Evolutionary conservation across 1,140 invertebrate species (phyloP).

Genomic region (Psilanteris sp.): DNA sequence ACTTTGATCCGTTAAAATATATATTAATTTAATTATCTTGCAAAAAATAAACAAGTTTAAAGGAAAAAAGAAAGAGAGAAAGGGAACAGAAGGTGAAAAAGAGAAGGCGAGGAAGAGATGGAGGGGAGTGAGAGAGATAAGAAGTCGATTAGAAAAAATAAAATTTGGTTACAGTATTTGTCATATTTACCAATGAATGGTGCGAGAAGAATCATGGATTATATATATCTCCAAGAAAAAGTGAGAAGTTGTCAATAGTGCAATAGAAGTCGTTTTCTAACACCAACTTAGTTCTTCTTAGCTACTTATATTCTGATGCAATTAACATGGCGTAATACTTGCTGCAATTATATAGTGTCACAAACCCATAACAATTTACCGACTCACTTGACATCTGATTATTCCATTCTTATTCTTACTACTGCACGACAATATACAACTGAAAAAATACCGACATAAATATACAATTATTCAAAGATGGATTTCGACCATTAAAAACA

Average conservation of each 20-base stretch:
- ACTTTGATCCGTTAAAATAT: no score
- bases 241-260: slow-evolving; percentile 51
- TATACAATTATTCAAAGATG: slow-evolving; percentile 27
- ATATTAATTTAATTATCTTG: no score
- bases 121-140: no score
- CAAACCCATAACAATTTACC: slow-evolving; percentile 60
- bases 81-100: no score
- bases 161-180: slow-evolving; percentile 14
- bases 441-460: slow-evolving; percentile 35
- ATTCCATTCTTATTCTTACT: slow-evolving; percentile 33
- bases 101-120: no score
- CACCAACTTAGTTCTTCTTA: slow-evolving; percentile 49
- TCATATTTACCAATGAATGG: slow-evolving; percentile 25
- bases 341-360: slow-evolving; percentile 56
- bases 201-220: slow-evolving; percentile 31
- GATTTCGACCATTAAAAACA: slow-evolving; percentile 29
- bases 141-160: no score
- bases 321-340: slow-evolving; percentile 69
- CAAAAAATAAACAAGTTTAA: no score
- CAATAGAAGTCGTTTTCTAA: slow-evolving; percentile 52
- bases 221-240: slow-evolving; percentile 37
- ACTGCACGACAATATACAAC: slow-evolving; percentile 46
- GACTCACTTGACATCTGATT: slow-evolving; percentile 50
- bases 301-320: slow-evolving; percentile 58
- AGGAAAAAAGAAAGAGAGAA: no score